phyloP scores from a whole-genome alignment of 2,888 invertebrate species.

The Escarpia spicata region DNA sequence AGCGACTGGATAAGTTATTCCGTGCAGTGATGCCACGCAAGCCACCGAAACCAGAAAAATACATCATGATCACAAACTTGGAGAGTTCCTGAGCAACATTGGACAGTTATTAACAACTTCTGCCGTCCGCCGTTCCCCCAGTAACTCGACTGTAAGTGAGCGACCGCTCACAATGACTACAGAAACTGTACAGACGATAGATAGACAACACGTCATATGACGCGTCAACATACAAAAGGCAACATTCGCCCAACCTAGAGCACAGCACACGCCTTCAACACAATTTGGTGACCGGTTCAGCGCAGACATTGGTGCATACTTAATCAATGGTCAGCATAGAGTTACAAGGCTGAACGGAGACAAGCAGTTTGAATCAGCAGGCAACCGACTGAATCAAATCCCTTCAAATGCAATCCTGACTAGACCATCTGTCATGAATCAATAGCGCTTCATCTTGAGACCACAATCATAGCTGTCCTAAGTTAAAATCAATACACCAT shows the following conservation, averaged over 20 bases:
- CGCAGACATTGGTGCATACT: neutral
- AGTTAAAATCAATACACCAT: neutral
- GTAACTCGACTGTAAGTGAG: neutral
- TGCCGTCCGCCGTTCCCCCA: constrained; percentile 10
- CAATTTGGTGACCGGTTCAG: neutral
- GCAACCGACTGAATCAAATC: constrained; percentile 5
- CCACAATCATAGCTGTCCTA: neutral
- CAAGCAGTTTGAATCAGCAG: neutral
- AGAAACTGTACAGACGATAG: neutral
- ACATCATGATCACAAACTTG: neutral
- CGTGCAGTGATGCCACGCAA: neutral
- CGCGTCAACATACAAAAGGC: neutral
- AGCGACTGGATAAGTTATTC: neutral
- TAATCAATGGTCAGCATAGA: neutral
- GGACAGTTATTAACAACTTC: neutral
- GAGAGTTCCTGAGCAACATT: constrained; percentile 3
- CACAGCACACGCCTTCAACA: constrained; percentile 16
- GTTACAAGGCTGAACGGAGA: neutral
- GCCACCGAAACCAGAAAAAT: constrained; percentile 4
- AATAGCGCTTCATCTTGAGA: neutral
- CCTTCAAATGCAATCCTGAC: constrained; percentile 13
- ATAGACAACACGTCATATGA: neutral
- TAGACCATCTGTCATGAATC: neutral
- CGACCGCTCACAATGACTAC: neutral
- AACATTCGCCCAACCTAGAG: neutral